These are phyloP conservation scores for Peromyscus eremicus DNA, from an alignment of 2,797 vertebrate species.

Conservation along the genomic window DNA sequence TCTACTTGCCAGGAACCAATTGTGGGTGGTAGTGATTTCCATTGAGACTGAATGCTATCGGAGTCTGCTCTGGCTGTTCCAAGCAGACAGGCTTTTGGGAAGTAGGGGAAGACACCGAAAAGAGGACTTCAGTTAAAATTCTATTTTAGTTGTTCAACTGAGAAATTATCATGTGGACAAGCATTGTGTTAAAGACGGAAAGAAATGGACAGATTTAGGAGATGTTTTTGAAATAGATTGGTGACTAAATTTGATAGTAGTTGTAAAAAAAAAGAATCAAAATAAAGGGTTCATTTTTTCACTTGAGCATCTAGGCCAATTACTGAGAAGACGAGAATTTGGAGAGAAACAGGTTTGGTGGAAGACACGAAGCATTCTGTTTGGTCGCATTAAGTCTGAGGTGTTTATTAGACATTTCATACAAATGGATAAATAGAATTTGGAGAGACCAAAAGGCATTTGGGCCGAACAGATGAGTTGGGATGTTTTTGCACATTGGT, in stretches of 20 bases:
- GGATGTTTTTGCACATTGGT: neutral
- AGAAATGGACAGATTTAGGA: neutral
- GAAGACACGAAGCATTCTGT: neutral
- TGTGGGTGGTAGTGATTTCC: neutral
- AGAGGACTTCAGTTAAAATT: neutral
- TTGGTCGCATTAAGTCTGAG: constrained; percentile 25
- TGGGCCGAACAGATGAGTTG: neutral
- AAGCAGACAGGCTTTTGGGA: neutral
- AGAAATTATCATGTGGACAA: constrained; percentile 30
- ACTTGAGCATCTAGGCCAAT: neutral
- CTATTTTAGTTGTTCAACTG: constrained; percentile 13
- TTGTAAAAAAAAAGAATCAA: constrained; percentile 22
- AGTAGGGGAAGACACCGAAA: neutral
- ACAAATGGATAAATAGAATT: neutral
- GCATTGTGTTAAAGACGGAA: constrained; percentile 11
- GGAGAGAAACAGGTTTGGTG: neutral
- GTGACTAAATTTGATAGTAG: constrained; percentile 6
- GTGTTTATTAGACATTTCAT: constrained; percentile 38
- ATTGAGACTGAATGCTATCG: neutral
- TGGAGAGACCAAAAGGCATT: neutral
- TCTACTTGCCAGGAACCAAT: neutral
- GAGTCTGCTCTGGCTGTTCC: neutral
- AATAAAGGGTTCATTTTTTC: constrained; percentile 37
- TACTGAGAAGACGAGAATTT: neutral
- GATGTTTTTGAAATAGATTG: constrained; percentile 20